These are phyloP conservation scores for Pleuronectes platessa DNA, from an alignment of 2,113 vertebrate species.

Conservation along the genomic window DNA sequence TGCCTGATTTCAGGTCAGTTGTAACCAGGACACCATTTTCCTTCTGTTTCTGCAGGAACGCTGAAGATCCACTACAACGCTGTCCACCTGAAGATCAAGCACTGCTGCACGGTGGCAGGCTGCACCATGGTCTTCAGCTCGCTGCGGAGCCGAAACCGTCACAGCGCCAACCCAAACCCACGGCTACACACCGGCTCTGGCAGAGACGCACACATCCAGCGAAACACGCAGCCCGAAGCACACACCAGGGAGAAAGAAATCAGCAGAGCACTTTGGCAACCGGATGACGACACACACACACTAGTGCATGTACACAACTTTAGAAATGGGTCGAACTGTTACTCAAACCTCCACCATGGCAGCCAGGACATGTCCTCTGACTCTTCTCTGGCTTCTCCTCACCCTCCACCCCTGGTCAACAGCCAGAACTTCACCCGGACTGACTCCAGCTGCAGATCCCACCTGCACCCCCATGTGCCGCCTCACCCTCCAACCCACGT, in stretches of 20 bases:
- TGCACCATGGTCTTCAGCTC: constrained; percentile 98
- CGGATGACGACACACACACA: not conserved
- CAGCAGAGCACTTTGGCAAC: not conserved
- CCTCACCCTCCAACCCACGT: not conserved
- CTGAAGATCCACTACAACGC: constrained; percentile 99
- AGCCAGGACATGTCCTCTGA: not conserved
- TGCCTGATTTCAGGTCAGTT: no score
- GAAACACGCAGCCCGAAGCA: constrained; percentile 63
- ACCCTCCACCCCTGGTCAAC: not conserved
- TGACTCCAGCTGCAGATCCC: not conserved
- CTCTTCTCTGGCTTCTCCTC: constrained; percentile 9
- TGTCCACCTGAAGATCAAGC: constrained; percentile 96
- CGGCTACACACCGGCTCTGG: constrained; percentile 75
- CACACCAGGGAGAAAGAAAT: constrained; percentile 5
- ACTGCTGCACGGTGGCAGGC: constrained; percentile 92
- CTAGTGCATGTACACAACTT: accelerated
- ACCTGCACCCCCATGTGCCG: not conserved
- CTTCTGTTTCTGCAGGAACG: constrained; percentile 74
- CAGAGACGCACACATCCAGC: constrained; percentile 15
- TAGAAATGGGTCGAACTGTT: not conserved
- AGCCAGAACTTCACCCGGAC: not conserved
- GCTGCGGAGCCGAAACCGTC: constrained; percentile 93
- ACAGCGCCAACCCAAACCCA: constrained; percentile 96
- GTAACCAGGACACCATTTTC: not conserved
- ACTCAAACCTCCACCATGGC: not conserved